Conservation (phyloP, 2,113 vertebrate species). For the Ancistrus triradiatus region DNA sequence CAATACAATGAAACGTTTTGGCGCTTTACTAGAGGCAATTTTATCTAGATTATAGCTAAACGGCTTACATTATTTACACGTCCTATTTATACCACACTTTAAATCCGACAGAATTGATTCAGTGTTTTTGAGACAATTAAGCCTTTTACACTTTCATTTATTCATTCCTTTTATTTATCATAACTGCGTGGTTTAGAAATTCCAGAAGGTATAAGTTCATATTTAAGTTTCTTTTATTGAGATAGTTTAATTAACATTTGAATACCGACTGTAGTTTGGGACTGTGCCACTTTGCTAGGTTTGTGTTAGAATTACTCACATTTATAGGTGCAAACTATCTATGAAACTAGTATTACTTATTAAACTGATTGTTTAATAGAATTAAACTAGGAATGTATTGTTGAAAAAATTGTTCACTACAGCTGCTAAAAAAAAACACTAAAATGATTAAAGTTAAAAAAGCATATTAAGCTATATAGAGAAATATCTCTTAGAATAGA, state of each 20-base stretch:
- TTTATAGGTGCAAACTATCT: no score
- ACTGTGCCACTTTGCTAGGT: background rate
- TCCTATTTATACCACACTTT: slow-evolving; percentile 75
- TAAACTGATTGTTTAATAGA: no score
- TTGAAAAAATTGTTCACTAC: no score
- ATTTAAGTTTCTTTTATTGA: slow-evolving; percentile 27
- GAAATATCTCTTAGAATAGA: no score
- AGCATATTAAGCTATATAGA: no score
- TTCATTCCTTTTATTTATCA: slow-evolving; percentile 9
- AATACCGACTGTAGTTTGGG: slow-evolving; percentile 27
- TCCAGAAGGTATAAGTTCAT: slow-evolving; percentile 23
- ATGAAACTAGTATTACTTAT: no score
- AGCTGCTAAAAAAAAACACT: no score
- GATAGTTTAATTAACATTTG: slow-evolving; percentile 33
- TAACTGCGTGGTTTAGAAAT: slow-evolving; percentile 4
- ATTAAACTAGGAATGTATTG: no score
- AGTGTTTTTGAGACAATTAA: slow-evolving; percentile 45
- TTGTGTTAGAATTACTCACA: no score
- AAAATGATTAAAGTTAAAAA: no score
- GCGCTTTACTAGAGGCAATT: slow-evolving; percentile 67
- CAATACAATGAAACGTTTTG: slow-evolving; percentile 80
- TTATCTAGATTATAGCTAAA: slow-evolving; percentile 71
- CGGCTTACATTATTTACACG: slow-evolving; percentile 79
- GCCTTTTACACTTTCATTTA: slow-evolving; percentile 34
- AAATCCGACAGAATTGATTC: slow-evolving; percentile 45